Percentiles rank a stretch among this genome's conserved stretches.
Evolutionary conservation across 53 echinoderm and acorn worm species (phyloP).

Genomic region (Luidia sarsii): DNA sequence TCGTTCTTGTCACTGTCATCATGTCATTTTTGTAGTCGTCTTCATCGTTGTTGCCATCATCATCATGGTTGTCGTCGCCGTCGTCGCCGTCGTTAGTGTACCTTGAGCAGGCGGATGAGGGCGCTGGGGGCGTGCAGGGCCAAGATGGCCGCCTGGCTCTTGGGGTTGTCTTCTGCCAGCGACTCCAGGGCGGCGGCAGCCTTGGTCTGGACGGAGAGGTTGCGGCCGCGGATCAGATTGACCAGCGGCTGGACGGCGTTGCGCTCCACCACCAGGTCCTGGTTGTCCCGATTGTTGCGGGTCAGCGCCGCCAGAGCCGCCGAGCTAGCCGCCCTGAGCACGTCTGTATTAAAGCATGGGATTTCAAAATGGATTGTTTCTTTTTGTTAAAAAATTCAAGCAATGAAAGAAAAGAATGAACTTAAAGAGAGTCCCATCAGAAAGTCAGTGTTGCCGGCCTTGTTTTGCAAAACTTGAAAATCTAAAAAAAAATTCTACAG

Average conservation of each 20-base stretch:
- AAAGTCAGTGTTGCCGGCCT: too few relatives aligned
- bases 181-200: slow-evolving; percentile 93
- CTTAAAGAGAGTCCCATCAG: too few relatives aligned
- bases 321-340: slow-evolving; percentile 85
- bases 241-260: slow-evolving; percentile 89
- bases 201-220: slow-evolving; percentile 96
- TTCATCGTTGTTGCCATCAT: too few relatives aligned
- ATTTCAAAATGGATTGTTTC: too few relatives aligned
- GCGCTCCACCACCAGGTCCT: slow-evolving; percentile 72
- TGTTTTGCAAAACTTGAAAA: too few relatives aligned
- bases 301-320: slow-evolving; percentile 91
- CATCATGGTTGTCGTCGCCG: too few relatives aligned
- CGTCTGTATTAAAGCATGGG: slow-evolving; percentile 62
- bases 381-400: too few relatives aligned
- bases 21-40: too few relatives aligned
- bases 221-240: slow-evolving; percentile 78
- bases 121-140: slow-evolving; percentile 78
- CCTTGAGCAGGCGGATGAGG: slow-evolving; percentile 89
- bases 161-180: slow-evolving; percentile 80
- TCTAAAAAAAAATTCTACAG: too few relatives aligned
- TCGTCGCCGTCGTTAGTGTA: too few relatives aligned
- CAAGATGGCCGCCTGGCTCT: slow-evolving; percentile 85
- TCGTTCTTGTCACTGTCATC: too few relatives aligned
- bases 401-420: too few relatives aligned
- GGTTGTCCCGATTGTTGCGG: slow-evolving; percentile 76